Base-by-base conservation (phyloP, 2,888 invertebrate genomes). In the Isoperla grammatica region DNA sequence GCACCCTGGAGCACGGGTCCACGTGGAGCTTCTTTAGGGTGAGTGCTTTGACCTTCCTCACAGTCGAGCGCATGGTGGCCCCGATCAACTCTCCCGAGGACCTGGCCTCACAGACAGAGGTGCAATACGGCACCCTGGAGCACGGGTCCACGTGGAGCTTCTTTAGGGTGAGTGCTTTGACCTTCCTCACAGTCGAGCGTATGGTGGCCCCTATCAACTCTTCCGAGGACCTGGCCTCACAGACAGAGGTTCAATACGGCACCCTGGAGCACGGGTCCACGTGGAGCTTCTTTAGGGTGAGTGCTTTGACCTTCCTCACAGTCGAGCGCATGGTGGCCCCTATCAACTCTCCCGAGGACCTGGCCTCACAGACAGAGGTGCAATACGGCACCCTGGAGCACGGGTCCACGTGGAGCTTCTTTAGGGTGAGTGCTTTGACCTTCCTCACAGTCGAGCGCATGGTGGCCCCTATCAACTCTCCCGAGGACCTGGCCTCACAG, bases 361-460 rank as follows among this genome's bases (percentile, higher is more conserved):
- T 95, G 57, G 88, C 91, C 39, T 86, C 89, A 58, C 95, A 95
- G 77, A 90, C 90, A 37, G 95, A 96, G 79, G 95, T 97, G 67
- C 88, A 91, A 71, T 93, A 93, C 71, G 94, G 94, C 35, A 91
- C 91, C 0, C 76, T 93, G 42, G 77, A 81, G 67, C 82, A 86
- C 68, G 81, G 93, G 56, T 88, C 93, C 13, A 93, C 94, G 0
- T 87, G 87, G 82, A 88, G 90, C 69, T 95, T 95, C 75, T 95
- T 95, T 74, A 80, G 84, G 76, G 91, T 89, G 74, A 74, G 76
- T 71, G 60, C 50, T 37, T 12, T 22, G 15, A 54, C 99, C 2
- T 98, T 98, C 75, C 83, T 99, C 60, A 99, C 98, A 12, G 90
- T 97, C 60, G 96, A 97, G 75, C 82, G 96, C 67, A 96, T 97